Base-by-base conservation (phyloP, 2,888 invertebrate genomes). In the Plemyria rubiginata region DNA sequence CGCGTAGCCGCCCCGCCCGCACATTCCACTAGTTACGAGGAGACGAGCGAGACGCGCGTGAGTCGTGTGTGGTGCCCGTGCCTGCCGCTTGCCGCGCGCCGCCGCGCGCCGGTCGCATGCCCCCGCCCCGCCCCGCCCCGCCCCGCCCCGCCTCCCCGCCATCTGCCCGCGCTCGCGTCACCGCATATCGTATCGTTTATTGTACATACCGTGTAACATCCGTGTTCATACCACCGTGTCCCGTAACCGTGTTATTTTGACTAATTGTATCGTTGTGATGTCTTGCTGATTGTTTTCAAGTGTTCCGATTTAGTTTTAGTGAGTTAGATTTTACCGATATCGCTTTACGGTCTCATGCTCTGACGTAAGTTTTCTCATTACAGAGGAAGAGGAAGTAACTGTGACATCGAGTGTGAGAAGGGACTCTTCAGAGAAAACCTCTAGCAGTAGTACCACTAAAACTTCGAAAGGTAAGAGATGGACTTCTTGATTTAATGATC, bases 391-490 rank as follows among this genome's bases (percentile, higher is more conserved):
- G 77, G 85, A 86, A 82, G 86, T 88, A 76, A 88, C 88, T 71
- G 87, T 90, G 84, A 87, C 89, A 82, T 87, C 91, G 81, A 90
- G 89, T 87, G 87, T 88, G 66, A 85, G 91, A 82, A 88, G 88
- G 81, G 81, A 90, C 83, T 87, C 94, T 81, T 90, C 94, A 79
- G 82, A 94, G 86, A 88, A 92, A 90, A 92, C 93, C 78, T 93
- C 94, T 88, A 94, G 93, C 87, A 93, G 90, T 81, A 93, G 88
- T 78, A 92, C 91, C 85, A 94, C 94, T 81, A 94, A 92, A 81
- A 94, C 93, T 84, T 93, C 94, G 65, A 94, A 94, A 94, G 94
- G 94, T 94, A 50, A 15, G 15, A 15, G 9, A n/a, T n/a, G n/a
- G n/a, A 15, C 45, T 43, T 43, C 15, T 9, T 16, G 8, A 13